Evolutionary conservation across 2,797 vertebrate species (phyloP).

Genomic region (Carapus acus): DNA sequence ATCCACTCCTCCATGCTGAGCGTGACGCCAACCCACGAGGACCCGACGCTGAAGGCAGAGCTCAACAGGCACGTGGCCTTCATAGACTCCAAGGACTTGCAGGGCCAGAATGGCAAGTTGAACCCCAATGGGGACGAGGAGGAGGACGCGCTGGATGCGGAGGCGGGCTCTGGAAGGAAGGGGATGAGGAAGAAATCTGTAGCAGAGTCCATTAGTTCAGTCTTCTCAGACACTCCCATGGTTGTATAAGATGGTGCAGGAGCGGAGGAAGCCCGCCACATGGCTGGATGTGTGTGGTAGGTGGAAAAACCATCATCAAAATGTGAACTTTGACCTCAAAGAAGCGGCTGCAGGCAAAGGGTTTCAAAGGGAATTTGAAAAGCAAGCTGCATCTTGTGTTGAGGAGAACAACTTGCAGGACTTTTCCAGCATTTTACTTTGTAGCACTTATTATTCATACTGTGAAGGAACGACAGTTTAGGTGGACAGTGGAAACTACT

Average conservation of each 20-base stretch:
- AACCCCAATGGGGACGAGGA: slow-evolving; percentile 78
- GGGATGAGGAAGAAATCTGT: slow-evolving; percentile 90
- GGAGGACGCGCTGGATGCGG: slow-evolving; percentile 65
- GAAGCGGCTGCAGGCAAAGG: slow-evolving; percentile 30
- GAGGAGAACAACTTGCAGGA: slow-evolving; percentile 56
- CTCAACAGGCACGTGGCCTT: slow-evolving; percentile 79
- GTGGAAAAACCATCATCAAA: slow-evolving; percentile 45
- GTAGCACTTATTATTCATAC: slow-evolving; percentile 82
- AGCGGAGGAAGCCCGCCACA: slow-evolving; percentile 15
- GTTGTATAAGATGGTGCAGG: slow-evolving; percentile 78
- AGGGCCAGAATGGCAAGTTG: slow-evolving; percentile 90
- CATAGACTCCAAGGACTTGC: slow-evolving; percentile 79
- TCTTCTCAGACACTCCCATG: slow-evolving; percentile 96
- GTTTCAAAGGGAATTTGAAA: slow-evolving; percentile 51
- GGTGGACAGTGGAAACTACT: slow-evolving; percentile 32
- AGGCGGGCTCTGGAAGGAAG: slow-evolving; percentile 73
- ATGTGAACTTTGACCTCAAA: slow-evolving; percentile 44
- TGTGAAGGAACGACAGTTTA: slow-evolving; percentile 70
- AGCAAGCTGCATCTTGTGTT: slow-evolving; percentile 49
- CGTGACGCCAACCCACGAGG: slow-evolving; percentile 84
- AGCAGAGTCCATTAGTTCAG: slow-evolving; percentile 91
- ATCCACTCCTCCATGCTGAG: slow-evolving; percentile 95
- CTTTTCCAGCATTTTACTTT: slow-evolving; percentile 79
- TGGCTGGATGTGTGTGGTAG: slow-evolving; percentile 30
- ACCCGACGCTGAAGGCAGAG: slow-evolving; percentile 71